These are phyloP conservation scores for Lytechinus pictus DNA, from an alignment of 35 echinoderm and acorn worm species.

Conservation along the genomic window DNA sequence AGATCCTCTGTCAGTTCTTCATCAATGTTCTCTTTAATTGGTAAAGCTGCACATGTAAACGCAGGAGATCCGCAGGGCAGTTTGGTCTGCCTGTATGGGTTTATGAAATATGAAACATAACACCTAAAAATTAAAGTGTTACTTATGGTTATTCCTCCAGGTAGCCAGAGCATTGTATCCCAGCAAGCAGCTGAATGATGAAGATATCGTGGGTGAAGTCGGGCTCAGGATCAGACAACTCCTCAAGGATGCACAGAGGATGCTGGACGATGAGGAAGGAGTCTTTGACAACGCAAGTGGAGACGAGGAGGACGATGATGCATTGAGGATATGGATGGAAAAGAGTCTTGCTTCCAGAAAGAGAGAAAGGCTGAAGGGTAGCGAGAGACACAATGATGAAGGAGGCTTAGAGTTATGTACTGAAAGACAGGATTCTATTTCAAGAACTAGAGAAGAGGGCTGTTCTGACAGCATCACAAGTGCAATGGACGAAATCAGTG, in stretches of 20 bases:
- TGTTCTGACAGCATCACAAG: neutral
- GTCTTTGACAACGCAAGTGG: constrained; percentile 7
- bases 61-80: no score
- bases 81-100: no score
- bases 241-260: neutral
- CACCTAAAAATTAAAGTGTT: no score
- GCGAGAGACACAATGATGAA: neutral
- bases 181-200: neutral
- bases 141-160: neutral
- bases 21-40: no score
- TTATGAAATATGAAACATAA: no score
- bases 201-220: neutral
- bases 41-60: no score
- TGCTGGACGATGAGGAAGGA: constrained; percentile 21
- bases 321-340: neutral
- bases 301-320: constrained; percentile 20
- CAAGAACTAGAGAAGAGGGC: neutral
- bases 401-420: neutral
- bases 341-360: neutral
- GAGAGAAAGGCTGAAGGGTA: neutral
- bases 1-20: no score
- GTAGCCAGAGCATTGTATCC: neutral
- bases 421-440: neutral
- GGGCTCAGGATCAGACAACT: neutral
- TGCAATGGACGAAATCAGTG: neutral